A percentile compares a stretch with the other conserved stretches of the same genome.
These are phyloP conservation scores for Syngnathus acus DNA, from an alignment of 2,797 vertebrate species.

Conservation along the genomic window DNA sequence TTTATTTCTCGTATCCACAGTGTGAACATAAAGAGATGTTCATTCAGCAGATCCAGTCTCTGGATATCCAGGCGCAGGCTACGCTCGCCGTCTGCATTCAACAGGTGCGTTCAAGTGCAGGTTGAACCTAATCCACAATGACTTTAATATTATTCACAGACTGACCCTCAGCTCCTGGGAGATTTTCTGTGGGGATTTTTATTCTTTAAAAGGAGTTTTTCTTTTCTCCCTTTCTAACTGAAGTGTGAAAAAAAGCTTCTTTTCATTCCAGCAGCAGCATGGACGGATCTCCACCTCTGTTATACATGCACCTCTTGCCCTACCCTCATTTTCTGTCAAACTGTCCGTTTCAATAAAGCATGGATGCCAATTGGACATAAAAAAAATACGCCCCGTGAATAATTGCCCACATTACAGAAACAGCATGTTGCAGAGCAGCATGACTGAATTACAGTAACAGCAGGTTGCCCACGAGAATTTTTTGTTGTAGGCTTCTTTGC, in stretches of 20 bases:
- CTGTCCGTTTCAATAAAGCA: constrained; percentile 29
- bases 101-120: constrained; percentile 67
- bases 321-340: constrained; percentile 21
- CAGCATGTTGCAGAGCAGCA: constrained; percentile 45
- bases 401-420: constrained; percentile 48
- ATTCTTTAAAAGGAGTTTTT: constrained; percentile 28
- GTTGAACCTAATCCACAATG: constrained; percentile 17
- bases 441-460: constrained; percentile 49
- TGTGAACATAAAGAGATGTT: constrained; percentile 82
- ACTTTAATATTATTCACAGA: constrained; percentile 5
- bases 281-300: constrained; percentile 44
- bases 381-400: constrained; percentile 40
- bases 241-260: constrained; percentile 49
- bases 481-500: constrained; percentile 37
- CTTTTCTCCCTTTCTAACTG: constrained; percentile 10
- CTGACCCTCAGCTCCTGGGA: constrained; percentile 7
- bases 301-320: constrained; percentile 39
- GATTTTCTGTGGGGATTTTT: constrained; percentile 21
- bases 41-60: constrained; percentile 81
- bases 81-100: constrained; percentile 79
- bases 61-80: constrained; percentile 78
- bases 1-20: constrained; percentile 53
- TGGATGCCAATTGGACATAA: constrained; percentile 35
- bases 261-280: constrained; percentile 43
- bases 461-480: constrained; percentile 37